Evolutionary conservation across 2,113 vertebrate species (phyloP).

Genomic region (Gracilinanus agilis): DNA sequence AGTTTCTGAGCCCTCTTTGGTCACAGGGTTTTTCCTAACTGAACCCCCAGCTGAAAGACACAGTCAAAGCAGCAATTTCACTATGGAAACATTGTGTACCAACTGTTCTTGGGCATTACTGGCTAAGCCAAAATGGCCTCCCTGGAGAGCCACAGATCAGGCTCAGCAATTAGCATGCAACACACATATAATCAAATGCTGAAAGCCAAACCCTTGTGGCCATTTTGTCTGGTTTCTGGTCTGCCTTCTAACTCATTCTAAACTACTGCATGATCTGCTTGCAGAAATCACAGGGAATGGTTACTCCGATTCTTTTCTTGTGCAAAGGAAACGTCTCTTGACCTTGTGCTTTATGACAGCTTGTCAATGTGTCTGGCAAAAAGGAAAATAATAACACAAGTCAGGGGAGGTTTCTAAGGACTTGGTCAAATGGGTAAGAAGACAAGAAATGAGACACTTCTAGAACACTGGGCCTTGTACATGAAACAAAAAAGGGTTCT

Average conservation of each 20-base stretch:
- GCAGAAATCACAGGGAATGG: not conserved
- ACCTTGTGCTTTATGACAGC: conserved; percentile 18
- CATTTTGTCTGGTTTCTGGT: not conserved
- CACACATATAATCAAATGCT: conserved; percentile 11
- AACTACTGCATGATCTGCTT: conserved; percentile 24
- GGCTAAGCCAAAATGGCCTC: conserved; percentile 13
- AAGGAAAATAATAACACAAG: conserved; percentile 1
- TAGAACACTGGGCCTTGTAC: not conserved
- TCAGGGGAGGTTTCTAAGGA: not conserved
- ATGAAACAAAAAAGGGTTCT: not conserved
- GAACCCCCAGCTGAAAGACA: conserved; percentile 40
- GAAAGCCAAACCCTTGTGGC: conserved; percentile 16
- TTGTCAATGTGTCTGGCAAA: conserved; percentile 1
- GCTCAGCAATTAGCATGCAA: conserved; percentile 35
- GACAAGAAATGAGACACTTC: conserved; percentile 27
- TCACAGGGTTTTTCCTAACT: conserved; percentile 18
- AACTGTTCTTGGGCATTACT: not conserved
- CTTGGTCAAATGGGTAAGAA: conserved; percentile 35
- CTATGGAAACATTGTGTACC: not conserved
- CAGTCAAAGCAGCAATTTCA: conserved; percentile 19
- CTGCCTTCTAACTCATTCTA: conserved; percentile 28
- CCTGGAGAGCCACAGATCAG: conserved; percentile 46
- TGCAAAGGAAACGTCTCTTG: conserved; percentile 2
- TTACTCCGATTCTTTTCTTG: conserved; percentile 30
- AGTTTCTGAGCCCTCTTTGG: not conserved